Evolutionary conservation across 1,140 invertebrate species (phyloP), one percentile per base, ranked within the genome.

Genomic region (Andricus grossulariae): DNA sequence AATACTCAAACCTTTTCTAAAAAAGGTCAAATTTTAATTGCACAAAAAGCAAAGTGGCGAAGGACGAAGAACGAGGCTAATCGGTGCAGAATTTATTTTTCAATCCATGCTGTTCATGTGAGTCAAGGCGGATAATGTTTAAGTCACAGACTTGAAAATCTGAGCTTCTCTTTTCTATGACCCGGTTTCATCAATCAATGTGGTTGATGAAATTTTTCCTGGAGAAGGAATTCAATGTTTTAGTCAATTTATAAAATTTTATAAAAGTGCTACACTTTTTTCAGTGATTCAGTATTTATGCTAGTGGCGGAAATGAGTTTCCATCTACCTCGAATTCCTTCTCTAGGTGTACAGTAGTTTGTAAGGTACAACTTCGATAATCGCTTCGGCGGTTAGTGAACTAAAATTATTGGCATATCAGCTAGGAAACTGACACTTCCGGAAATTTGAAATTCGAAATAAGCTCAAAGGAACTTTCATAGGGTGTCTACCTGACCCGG

Each of bases 321-420:
- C n/a, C n/a, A n/a, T n/a, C n/a, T n/a, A 25, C 32, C 21, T 66
- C 15, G 60, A 66, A 66, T 66, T 32, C 1, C 25, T 66, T 66
- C 13, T 66, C n/a, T 16, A 32, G 60, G 60, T 66, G 60, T 66
- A 66, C 71, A 51, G 45, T 72, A 72, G 3, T 50, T 72, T 72
- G 18, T 71, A 79, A 74, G 70, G 74, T 76, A 76, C 13, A 66
- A 66, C 71, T 71, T 77, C 54, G 60, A 78, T 77, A 78, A 83
- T 80, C 75, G 70, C 60, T 39, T 60, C 52, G 39, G 39, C 74
- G 71, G 76, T 81, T 73, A 25, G 72, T 75, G 54, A 74, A 81
- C 77, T 73, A 80, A 57, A 78, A 82, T 84, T 82, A 82, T 88
- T 88, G 84, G 88, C 89, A 90, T 90, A 90, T 90, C 89, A 90